Evolutionary conservation across 2,113 vertebrate genomes (phyloP), one percentile per base, ranked within the genome.

Genomic region (Protobothrops flavoviridis): DNA sequence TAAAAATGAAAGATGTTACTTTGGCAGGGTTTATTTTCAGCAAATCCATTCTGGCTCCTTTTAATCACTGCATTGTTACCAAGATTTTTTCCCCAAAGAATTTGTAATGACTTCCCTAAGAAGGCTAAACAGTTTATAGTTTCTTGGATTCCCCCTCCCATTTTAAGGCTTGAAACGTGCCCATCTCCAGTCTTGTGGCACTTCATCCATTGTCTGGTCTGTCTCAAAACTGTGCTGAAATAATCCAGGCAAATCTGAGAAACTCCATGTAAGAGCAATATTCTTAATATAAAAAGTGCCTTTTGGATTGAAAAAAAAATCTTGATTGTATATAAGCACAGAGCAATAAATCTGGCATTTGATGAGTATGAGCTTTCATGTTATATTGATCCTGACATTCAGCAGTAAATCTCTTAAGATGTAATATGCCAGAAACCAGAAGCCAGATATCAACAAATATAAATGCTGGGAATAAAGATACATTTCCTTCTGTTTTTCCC

Each of bases 381-480:
- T 86, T 33, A 24, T 1, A 53, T 8, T 55, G 33, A 91, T 26
- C 9, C 52, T 93, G 93, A 93, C 92, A 91, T 93, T 52, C 0
- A 91, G 61, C 13, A 94, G 64, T 91, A 53, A 11, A 45, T 95
- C 94, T 89, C 94, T 81, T 39, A 53, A 3, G 1, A 13, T 89
- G 61, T 57, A 89, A 92, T 88, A 92, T 92, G 91, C 95, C 91
- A 93, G 92, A 23, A 95, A 12, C 61, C 39, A 53, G 57, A 91
- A 90, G 26, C 39, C 89, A 93, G 0, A 0, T 91, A 93, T 93
- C 93, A 94, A 56, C 20, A 48, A 13, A 85, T 85, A 59, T 29
- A 4, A 96, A 53, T 50, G 95, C 87, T 93, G 86, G 5, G 2
- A 93, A 64, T 89, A 94, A 50, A 94, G 39, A 89, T 90, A 15